Conservation (phyloP, 2,888 invertebrate species). For the Athalia circularis region DNA sequence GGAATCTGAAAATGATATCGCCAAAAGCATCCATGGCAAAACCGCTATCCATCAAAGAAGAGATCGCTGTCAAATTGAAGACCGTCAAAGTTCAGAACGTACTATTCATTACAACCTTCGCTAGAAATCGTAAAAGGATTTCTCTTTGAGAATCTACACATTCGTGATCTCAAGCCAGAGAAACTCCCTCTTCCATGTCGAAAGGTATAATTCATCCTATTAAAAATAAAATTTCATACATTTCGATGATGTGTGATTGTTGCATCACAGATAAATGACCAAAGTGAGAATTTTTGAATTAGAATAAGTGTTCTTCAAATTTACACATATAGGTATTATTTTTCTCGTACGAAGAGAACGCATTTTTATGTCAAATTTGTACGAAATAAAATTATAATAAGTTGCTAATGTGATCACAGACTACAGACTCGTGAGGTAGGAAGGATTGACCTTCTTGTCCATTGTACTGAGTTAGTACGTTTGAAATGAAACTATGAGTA, state of each 20-base stretch:
- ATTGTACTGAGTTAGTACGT: slow-evolving; percentile 5
- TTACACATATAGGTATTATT: too few species aligned
- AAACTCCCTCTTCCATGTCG: background rate
- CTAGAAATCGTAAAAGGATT: background rate
- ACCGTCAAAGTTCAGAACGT: background rate
- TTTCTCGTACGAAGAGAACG: too few species aligned
- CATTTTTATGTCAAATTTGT: too few species aligned
- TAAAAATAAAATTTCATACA: background rate
- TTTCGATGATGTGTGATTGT: slow-evolving; percentile 1
- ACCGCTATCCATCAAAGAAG: background rate
- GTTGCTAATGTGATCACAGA: background rate
- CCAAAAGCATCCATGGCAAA: background rate
- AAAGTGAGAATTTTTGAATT: background rate
- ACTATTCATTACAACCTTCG: slow-evolving; percentile 4
- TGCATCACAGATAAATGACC: background rate
- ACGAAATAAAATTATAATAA: too few species aligned
- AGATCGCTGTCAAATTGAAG: background rate
- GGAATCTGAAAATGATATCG: background rate
- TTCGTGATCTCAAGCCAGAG: background rate
- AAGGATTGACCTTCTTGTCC: background rate
- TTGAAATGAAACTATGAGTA: slow-evolving; percentile 21
- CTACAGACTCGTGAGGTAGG: background rate
- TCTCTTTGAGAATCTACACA: background rate
- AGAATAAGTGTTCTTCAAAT: too few species aligned
- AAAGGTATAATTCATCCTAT: background rate